Evolutionary conservation across 2,888 invertebrate genomes (phyloP), one percentile per base, ranked within the genome.

Genomic region (Dryobotodes eremita): DNA sequence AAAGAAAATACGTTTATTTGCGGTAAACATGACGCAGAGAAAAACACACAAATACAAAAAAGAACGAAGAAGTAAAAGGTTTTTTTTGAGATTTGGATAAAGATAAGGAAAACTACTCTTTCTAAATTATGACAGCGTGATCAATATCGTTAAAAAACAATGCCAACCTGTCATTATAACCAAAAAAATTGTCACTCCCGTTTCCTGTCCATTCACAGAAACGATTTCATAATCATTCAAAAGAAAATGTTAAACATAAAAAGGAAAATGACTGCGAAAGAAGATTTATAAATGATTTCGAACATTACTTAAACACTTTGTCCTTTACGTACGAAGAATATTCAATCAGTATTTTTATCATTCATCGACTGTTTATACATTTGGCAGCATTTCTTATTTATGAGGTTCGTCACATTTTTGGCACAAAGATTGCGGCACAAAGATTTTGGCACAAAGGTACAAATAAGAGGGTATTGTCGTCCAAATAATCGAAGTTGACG

Each of bases 401-500:
- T 73, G 81, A 86, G 87, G 84, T 88, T 88, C 86, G 83, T 90
- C 82, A 79, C 75, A 82, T 86, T 82, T 87, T 83, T 82, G 83
- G 84, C 77, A 86, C 75, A 78, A 75, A 69, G 69, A 74, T 81
- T 87, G 80, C 75, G 80, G 85, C 75, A 88, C 71, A 80, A 89
- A 83, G 79, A n/a, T n/a, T n/a, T n/a, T n/a, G 80, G 85, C 75
- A 88, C 71, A 80, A 89, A 83, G 79, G 80, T 85, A 82, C 85
- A 85, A 82, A 83, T 82, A 88, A 88, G 84, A 85, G 85, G 78
- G 85, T 89, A 85, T 90, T 90, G 87, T 87, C 84, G 86, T 77
- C 78, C 76, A 84, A 88, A 91, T 89, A 90, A 89, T 91, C 85
- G 86, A 87, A 88, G 86, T 82, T 87, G 85, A 88, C 82, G 86